Evolutionary conservation across 1,140 invertebrate genomes (phyloP).

Genomic region (Drosophila pseudoananassae): DNA sequence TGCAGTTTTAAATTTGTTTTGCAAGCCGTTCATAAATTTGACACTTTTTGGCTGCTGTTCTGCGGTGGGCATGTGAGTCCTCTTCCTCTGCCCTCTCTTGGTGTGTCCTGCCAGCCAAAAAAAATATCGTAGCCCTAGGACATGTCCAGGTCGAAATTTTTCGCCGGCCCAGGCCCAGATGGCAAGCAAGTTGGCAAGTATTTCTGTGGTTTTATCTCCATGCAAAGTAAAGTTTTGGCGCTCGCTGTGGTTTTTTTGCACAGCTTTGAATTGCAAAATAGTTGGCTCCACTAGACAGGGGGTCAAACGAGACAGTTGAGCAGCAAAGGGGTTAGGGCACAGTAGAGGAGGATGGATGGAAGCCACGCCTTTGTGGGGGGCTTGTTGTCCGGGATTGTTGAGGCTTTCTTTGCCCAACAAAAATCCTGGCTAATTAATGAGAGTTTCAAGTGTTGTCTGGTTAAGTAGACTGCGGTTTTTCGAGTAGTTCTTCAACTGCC

Average conservation of each 20-base stretch:
- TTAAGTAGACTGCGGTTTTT: constrained; percentile 20
- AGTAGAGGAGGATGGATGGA: not conserved
- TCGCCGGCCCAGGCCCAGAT: not conserved
- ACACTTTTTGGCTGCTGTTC: constrained; percentile 69
- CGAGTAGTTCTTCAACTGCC: not conserved
- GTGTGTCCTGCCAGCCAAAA: constrained; percentile 10
- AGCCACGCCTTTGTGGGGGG: not conserved
- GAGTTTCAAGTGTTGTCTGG: constrained; percentile 21
- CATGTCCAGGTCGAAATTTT: constrained; percentile 24
- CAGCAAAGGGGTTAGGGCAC: constrained; percentile 1
- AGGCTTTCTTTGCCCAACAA: constrained; percentile 30
- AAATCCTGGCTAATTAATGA: constrained; percentile 42
- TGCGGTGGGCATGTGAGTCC: constrained; percentile 20
- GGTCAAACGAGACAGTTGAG: constrained; percentile 7
- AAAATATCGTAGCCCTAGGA: constrained; percentile 1
- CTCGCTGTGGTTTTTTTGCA: constrained; percentile 58
- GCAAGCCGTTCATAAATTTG: constrained; percentile 80
- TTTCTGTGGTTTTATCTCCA: constrained; percentile 76
- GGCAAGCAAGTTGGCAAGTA: constrained; percentile 66
- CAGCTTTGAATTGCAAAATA: constrained; percentile 60
- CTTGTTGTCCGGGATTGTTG: constrained; percentile 33
- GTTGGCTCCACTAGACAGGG: constrained; percentile 21
- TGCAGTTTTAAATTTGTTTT: constrained; percentile 69
- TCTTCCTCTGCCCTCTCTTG: not conserved
- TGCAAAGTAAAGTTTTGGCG: constrained; percentile 75